These are phyloP conservation scores for Sterrhoptilus dennistouni DNA, from an alignment of 2,113 vertebrate species.

Conservation along the genomic window DNA sequence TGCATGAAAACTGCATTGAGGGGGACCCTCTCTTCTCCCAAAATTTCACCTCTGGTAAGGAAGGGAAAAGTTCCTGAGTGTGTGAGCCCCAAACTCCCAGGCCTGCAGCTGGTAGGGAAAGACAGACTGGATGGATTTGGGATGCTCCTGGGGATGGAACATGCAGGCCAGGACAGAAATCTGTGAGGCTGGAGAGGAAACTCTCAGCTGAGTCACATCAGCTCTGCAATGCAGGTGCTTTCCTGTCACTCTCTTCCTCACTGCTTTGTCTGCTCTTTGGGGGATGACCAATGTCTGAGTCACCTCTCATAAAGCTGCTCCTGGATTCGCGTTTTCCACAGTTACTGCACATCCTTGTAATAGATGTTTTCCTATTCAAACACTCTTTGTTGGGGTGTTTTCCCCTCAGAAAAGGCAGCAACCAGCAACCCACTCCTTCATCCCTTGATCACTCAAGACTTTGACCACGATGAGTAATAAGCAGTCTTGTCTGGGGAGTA, in stretches of 20 bases:
- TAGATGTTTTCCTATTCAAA: not conserved
- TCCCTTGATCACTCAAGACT: not conserved
- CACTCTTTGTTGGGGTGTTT: not conserved
- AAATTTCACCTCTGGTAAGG: not conserved
- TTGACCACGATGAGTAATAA: not conserved
- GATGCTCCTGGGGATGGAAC: not conserved
- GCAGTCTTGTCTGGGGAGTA: not conserved
- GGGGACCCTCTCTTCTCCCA: not conserved
- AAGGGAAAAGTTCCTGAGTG: not conserved
- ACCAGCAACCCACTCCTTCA: not conserved
- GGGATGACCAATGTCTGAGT: constrained; percentile 26
- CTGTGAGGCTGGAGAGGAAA: not conserved
- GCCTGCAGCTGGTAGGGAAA: not conserved
- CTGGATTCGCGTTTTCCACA: not conserved
- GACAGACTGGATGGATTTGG: not conserved
- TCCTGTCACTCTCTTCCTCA: not conserved
- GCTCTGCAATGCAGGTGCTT: constrained; percentile 24
- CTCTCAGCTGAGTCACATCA: not conserved
- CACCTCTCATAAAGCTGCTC: not conserved
- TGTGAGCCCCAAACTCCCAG: not conserved
- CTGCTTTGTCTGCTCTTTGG: not conserved
- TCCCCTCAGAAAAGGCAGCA: not conserved
- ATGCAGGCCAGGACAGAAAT: not conserved
- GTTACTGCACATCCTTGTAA: not conserved
- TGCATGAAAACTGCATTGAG: not conserved